phyloP scores from a whole-genome alignment of 2,113 vertebrate species.

The Glaucidium brasilianum region DNA sequence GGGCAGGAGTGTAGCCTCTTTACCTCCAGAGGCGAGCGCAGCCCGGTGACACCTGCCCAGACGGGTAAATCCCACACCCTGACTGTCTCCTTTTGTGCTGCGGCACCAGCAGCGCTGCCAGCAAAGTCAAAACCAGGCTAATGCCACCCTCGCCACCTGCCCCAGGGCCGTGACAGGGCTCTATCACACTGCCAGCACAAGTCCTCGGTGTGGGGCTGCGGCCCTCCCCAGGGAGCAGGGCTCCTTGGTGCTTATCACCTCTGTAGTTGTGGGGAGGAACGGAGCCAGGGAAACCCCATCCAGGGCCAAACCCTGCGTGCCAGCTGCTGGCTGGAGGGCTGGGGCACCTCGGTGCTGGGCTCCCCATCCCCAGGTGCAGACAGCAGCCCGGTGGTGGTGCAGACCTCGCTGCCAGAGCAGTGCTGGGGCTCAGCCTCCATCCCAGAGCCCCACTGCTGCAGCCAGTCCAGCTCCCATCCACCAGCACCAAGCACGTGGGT shows the following conservation, averaged over 20 bases:
- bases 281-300: neutral
- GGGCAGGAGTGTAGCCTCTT: neutral
- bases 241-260: neutral
- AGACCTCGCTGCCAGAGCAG: neutral
- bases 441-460: neutral
- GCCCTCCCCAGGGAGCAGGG: fast-evolving
- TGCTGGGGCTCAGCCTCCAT: neutral
- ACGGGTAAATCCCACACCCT: neutral
- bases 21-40: neutral
- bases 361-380: neutral
- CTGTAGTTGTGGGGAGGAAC: fast-evolving
- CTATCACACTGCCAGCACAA: fast-evolving
- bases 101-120: neutral
- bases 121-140: neutral
- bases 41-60: neutral
- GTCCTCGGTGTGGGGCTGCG: fast-evolving
- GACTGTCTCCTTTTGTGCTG: neutral
- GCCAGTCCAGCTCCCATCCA: fast-evolving
- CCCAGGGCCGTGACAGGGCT: neutral
- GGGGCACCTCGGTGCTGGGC: neutral
- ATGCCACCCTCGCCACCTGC: fast-evolving
- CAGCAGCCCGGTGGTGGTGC: neutral
- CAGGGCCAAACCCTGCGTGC: neutral
- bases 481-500: fast-evolving
- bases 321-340: fast-evolving